A percentile compares a stretch with the other conserved stretches of the same genome.
Conservation (phyloP, 2,113 vertebrate species). For the Meles meles region DNA sequence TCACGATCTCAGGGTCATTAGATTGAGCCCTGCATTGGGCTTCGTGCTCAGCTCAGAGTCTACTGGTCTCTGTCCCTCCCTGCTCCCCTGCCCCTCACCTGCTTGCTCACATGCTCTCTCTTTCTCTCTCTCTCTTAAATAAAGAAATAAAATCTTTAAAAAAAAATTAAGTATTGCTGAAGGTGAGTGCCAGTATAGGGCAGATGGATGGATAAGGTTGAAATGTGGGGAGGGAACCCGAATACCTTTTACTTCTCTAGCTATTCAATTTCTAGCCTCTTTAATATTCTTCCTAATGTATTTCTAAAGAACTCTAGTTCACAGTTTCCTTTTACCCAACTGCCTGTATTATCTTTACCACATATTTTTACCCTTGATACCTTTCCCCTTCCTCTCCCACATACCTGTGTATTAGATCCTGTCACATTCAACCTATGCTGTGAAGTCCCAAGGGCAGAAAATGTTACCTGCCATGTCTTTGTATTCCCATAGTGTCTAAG, state of each 20-base stretch:
- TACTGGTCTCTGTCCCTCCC: neutral
- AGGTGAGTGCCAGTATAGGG: rapidly evolving
- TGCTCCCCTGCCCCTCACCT: neutral
- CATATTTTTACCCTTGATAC: neutral
- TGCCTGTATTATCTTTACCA: neutral
- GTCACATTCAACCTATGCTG: neutral
- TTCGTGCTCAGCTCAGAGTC: neutral
- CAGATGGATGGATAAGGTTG: neutral
- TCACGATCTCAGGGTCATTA: neutral
- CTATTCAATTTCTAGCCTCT: neutral
- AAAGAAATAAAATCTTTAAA: neutral
- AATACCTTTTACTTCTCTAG: neutral
- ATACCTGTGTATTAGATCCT: neutral
- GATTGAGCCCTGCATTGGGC: neutral
- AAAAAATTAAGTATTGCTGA: neutral
- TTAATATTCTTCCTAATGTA: neutral
- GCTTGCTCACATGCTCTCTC: neutral
- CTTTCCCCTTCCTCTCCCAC: neutral
- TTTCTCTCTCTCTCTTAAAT: neutral
- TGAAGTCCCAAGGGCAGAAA: neutral
- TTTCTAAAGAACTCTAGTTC: neutral
- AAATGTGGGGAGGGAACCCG: neutral
- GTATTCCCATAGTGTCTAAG: neutral
- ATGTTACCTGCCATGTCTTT: neutral
- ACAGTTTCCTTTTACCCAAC: neutral